Evolutionary conservation across 2,113 vertebrate genomes (phyloP).

Genomic region (Theropithecus gelada): DNA sequence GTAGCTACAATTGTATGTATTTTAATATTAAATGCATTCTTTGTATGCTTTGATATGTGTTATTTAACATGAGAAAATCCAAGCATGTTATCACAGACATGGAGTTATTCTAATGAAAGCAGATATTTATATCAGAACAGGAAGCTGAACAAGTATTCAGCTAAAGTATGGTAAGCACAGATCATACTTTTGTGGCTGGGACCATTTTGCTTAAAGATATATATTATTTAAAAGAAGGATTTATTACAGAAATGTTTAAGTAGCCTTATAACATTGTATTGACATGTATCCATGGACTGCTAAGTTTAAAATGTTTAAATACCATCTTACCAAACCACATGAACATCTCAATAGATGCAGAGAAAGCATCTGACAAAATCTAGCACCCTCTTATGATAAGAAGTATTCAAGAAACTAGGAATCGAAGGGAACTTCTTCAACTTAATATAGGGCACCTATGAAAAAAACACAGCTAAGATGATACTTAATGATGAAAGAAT

Average conservation of each 20-base stretch:
- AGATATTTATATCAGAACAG: constrained; percentile 31
- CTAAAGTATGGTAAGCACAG: neutral
- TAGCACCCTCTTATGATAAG: neutral
- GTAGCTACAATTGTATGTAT: neutral
- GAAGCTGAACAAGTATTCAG: constrained; percentile 25
- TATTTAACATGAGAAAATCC: constrained; percentile 44
- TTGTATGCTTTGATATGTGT: neutral
- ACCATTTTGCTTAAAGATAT: neutral
- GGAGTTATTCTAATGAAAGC: neutral
- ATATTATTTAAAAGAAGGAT: neutral
- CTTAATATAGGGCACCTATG: neutral
- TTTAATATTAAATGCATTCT: neutral
- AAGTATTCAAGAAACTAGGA: neutral
- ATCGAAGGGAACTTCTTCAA: neutral
- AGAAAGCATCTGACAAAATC: neutral
- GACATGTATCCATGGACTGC: neutral
- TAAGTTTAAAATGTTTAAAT: neutral
- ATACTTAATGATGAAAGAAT: neutral
- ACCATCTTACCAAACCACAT: neutral
- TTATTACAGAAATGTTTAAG: neutral
- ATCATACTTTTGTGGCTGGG: neutral
- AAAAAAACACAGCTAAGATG: neutral
- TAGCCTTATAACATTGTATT: neutral
- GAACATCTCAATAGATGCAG: neutral
- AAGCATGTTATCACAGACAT: constrained; percentile 8